Conservation (phyloP, 2,113 vertebrate species). For the Catharus minimus region DNA sequence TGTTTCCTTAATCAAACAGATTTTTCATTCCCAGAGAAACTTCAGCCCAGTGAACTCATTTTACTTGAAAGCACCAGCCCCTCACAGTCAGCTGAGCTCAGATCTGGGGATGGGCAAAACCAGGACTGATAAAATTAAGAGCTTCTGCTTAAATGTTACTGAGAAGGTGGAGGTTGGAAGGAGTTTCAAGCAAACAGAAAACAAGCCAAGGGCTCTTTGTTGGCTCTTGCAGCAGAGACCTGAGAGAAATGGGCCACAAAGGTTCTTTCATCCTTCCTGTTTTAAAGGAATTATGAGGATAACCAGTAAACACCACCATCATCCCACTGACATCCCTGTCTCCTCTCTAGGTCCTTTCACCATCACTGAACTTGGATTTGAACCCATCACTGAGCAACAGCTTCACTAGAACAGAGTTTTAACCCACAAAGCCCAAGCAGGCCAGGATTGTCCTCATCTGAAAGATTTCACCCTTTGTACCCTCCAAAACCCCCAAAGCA, state of each 20-base stretch:
- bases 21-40: constrained; percentile 18
- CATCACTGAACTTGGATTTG: neutral
- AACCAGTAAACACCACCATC: neutral
- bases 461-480: neutral
- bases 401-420: neutral
- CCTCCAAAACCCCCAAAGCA: neutral
- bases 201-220: neutral
- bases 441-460: neutral
- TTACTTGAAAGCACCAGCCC: neutral
- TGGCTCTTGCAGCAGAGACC: neutral
- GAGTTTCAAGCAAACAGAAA: neutral
- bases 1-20: constrained; percentile 3
- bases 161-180: neutral
- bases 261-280: neutral
- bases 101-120: neutral
- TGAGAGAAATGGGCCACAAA: neutral
- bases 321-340: neutral
- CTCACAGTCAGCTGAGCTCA: neutral
- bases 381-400: neutral
- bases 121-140: neutral
- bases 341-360: neutral
- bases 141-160: neutral
- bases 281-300: neutral
- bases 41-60: neutral
- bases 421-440: neutral